Base-by-base conservation (phyloP, 2,888 invertebrate genomes). In the Sphaerophoria taeniata region DNA sequence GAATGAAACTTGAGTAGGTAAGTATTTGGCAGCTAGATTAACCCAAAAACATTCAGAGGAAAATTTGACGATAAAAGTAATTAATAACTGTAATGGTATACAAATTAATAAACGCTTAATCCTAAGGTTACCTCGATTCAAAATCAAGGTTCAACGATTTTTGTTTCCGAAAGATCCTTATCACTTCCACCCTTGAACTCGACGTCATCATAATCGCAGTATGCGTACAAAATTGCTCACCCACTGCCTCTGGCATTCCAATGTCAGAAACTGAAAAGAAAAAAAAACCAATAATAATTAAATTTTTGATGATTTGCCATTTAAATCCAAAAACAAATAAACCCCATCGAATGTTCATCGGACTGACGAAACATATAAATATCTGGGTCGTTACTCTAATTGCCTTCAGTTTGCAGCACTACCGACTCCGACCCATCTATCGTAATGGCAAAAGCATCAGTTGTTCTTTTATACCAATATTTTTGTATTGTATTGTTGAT, bases 161-260 rank as follows among this genome's bases (percentile, higher is more conserved):
- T 47, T n/a, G n/a, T n/a, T 65, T 31, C 14, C 24, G 2, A n/a
- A 47, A 60, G 80, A 81, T 81, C 24, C 16, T 16, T 33, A 80
- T 80, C 81, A 60, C 12, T 7, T 70, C 69, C 81, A 73, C 85
- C 85, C 85, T 70, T 85, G 76, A 81, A 81, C 75, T 74, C 73
- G 45, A 63, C 45, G 53, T 53, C 53, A 39, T 43, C 43, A 9
- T 3, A 43, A 11, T 43, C 53, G 53, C 5, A 39, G 9, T 60
- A 56, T 14, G 45, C 14, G 16, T 14, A 47, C 24, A n/a, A 45
- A 53, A 58, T 36, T 43, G 43, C 11, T 61, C 49, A 65, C 31
- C 39, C n/a, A 33, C 14, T 14, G 1, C 39, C n/a, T 14, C 14
- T 14, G 1, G 24, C 43, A 43, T 69, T 43, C 67, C 75, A 80